Conservation (phyloP, 2,888 invertebrate species). For the Fragum whitleyi region DNA sequence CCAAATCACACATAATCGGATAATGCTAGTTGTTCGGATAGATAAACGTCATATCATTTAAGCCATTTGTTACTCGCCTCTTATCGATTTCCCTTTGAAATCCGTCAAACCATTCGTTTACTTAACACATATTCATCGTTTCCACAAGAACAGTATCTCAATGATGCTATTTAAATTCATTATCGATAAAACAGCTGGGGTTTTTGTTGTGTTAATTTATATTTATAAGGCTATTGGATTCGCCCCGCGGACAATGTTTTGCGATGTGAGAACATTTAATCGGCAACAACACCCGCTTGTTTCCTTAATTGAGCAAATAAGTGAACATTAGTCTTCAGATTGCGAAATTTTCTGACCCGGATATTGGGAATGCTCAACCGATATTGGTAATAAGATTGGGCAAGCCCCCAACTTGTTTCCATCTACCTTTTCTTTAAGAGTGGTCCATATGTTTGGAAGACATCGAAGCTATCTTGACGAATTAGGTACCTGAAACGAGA, state of each 20-base stretch:
- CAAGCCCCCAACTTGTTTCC: too few relatives aligned
- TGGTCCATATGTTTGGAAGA: background rate
- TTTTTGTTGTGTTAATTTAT: constrained; percentile 28
- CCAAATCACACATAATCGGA: background rate
- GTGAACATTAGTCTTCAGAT: constrained; percentile 4
- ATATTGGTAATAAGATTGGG: too few relatives aligned
- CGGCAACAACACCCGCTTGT: constrained; percentile 7
- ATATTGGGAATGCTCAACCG: background rate
- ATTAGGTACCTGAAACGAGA: too few relatives aligned
- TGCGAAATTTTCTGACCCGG: background rate
- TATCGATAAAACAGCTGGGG: constrained; percentile 23
- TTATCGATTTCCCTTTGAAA: constrained; percentile 27
- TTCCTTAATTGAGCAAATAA: constrained; percentile 19
- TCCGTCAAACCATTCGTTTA: constrained; percentile 3
- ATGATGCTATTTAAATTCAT: constrained; percentile 23
- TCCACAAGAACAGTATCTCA: background rate
- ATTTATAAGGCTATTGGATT: constrained; percentile 26
- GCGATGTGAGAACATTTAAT: constrained; percentile 27
- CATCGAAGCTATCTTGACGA: background rate
- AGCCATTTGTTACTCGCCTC: background rate
- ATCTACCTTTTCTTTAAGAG: background rate
- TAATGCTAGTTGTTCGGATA: constrained; percentile 7
- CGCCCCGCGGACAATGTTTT: constrained; percentile 6
- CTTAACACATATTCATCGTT: constrained; percentile 24
- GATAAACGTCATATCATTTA: constrained; percentile 11